These are phyloP conservation scores for Ennomos fuscantarius DNA, from an alignment of 2,888 invertebrate species.

Conservation along the genomic window DNA sequence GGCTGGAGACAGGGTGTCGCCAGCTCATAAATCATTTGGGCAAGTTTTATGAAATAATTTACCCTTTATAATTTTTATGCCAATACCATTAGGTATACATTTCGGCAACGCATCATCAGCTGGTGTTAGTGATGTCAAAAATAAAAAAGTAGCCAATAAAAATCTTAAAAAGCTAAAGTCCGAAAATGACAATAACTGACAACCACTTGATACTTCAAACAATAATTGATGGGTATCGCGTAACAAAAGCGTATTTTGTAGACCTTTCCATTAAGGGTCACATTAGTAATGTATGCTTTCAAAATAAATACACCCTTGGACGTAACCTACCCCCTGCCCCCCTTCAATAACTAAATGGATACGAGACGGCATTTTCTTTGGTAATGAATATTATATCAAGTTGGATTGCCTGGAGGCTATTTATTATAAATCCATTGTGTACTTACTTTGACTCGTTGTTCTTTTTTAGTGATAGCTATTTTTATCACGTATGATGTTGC, in stretches of 20 bases:
- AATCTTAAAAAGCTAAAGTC: neutral
- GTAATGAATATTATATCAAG: constrained; percentile 18
- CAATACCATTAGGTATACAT: no score
- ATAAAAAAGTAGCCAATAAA: no score
- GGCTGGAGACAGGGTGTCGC: no score
- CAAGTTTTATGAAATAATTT: no score
- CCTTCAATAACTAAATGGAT: constrained; percentile 8
- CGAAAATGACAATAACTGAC: neutral
- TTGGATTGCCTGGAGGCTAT: neutral
- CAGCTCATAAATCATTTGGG: no score
- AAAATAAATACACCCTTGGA: constrained; percentile 7
- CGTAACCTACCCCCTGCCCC: constrained; percentile 8
- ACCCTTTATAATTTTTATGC: no score
- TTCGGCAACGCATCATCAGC: no score
- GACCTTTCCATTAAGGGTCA: constrained; percentile 5
- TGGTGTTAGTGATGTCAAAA: no score
- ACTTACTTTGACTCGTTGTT: no score
- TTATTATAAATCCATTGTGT: neutral
- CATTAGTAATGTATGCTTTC: constrained; percentile 12
- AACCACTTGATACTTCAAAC: constrained; percentile 4
- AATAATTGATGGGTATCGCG: constrained; percentile 2
- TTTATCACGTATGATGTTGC: no score
- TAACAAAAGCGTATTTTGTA: constrained; percentile 7
- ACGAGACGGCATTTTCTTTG: constrained; percentile 10
- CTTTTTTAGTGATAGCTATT: no score